Base-by-base conservation (phyloP, 2,888 invertebrate species). In the Chaetoderma sp. region DNA sequence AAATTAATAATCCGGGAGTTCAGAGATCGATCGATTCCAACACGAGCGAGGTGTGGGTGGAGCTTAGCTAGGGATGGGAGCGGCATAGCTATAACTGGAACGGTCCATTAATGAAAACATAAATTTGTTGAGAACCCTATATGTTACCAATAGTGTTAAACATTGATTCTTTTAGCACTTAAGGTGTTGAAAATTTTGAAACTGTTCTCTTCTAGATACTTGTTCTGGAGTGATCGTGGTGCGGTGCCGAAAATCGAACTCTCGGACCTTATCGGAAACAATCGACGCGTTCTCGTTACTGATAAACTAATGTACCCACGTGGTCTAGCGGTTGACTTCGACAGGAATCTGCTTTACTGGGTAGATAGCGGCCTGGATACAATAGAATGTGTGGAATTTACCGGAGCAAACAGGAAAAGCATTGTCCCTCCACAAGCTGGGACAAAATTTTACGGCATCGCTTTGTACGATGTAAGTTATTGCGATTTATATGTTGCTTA, bases 291-390 rank as follows among this genome's bases (percentile, higher is more conserved):
- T 1, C 54, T 84, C 2, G 75, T 83, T 8, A 68, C 70, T 10
- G 62, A 56, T 4, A 71, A 76, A 49, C 54, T 82, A 6, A 30
- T 66, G 18, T 67, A 75, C 44, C 80, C 81, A 33, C 64, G 75
- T 13, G 95, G 95, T 1, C 85, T 95, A 47, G 92, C 94, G 0
- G 90, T 95, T n/a, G 95, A 96, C 83, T 65, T 63, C 39, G 88
- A 89, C 0, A 89, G 90, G 36, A 90, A 90, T 59, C 90, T 91
- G 57, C 88, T 96, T 2, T 96, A 94, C 83, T 96, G 95, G 93
- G 92, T 93, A 0, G 95, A 96, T 83, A 93, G 93, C 16, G 92
- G 92, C 1, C 92, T 91, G 13, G 91, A 92, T 79, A 92, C 91
- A 0, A 92, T 96, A 65, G 94, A 95, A 83, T 92, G 90, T 78